Evolutionary conservation across 2,797 vertebrate genomes (phyloP).

Genomic region (Atherinosoma microstoma): DNA sequence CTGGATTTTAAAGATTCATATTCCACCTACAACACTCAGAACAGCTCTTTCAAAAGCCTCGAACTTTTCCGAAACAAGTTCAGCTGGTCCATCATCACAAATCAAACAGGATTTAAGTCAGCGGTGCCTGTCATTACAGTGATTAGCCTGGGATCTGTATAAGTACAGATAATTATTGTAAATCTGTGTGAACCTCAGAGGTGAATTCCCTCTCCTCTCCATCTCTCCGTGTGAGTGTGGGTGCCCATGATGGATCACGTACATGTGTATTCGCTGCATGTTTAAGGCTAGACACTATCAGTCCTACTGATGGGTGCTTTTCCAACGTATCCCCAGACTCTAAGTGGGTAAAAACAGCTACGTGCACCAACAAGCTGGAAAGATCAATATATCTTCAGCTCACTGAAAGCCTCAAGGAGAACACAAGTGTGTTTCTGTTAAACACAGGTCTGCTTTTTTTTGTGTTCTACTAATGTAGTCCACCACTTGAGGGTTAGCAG

Average conservation of each 20-base stretch:
- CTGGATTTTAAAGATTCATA: neutral
- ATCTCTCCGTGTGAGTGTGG: neutral
- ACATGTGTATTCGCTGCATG: neutral
- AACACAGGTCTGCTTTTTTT: neutral
- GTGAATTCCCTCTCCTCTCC: neutral
- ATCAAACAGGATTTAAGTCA: conserved; percentile 7
- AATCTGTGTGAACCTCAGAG: conserved; percentile 2
- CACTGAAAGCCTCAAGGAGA: conserved; percentile 30
- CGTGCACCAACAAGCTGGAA: conserved; percentile 14
- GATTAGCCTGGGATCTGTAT: conserved; percentile 15
- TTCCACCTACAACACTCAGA: neutral
- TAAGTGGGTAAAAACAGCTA: conserved; percentile 36
- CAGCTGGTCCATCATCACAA: conserved; percentile 4
- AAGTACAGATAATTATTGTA: neutral
- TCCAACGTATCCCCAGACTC: neutral
- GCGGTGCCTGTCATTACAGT: neutral
- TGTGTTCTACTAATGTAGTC: conserved; percentile 6
- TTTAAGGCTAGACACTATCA: neutral
- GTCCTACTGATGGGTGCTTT: neutral
- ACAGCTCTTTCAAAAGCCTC: neutral
- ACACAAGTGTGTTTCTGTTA: neutral
- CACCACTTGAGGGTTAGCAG: neutral
- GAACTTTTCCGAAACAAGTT: neutral
- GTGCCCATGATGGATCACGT: neutral
- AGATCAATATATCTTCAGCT: conserved; percentile 32